Conservation (phyloP, 2,797 vertebrate species). For the Myotis pilosus region DNA sequence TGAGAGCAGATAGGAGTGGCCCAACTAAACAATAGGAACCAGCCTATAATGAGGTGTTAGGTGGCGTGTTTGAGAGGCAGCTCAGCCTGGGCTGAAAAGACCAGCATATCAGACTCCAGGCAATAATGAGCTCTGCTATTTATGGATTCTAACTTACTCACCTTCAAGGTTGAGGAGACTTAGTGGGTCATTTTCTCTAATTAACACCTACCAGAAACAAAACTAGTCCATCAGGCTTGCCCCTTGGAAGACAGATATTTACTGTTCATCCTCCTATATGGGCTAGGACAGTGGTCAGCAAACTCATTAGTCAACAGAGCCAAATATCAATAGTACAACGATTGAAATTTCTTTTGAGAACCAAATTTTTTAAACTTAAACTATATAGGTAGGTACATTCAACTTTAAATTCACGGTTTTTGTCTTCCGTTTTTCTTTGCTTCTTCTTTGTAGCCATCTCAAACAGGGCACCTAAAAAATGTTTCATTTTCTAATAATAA, state of each 20-base stretch:
- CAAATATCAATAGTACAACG: no score
- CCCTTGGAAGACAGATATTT: neutral
- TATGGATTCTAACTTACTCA: slow-evolving; percentile 31
- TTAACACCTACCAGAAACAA: slow-evolving; percentile 23
- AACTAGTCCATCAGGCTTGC: neutral
- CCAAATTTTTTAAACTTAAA: no score
- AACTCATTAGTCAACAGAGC: no score
- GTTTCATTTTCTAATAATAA: no score
- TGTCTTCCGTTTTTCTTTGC: no score
- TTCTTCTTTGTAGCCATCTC: no score
- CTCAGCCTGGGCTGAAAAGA: neutral
- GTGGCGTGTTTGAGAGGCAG: neutral
- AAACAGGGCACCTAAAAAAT: no score
- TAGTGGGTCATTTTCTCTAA: slow-evolving; percentile 42
- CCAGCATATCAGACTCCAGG: neutral
- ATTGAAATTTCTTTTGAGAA: no score
- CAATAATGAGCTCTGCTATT: slow-evolving; percentile 37
- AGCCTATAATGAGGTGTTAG: neutral
- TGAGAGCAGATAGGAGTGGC: neutral
- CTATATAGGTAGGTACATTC: no score
- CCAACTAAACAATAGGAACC: neutral
- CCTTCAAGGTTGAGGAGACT: neutral
- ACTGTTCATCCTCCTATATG: neutral
- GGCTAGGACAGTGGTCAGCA: no score
- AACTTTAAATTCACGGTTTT: no score